A percentile compares a stretch with the other conserved stretches of the same genome.
phyloP scores from a whole-genome alignment of 1,140 invertebrate species.

The Daktulosphaira vitifoliae region DNA sequence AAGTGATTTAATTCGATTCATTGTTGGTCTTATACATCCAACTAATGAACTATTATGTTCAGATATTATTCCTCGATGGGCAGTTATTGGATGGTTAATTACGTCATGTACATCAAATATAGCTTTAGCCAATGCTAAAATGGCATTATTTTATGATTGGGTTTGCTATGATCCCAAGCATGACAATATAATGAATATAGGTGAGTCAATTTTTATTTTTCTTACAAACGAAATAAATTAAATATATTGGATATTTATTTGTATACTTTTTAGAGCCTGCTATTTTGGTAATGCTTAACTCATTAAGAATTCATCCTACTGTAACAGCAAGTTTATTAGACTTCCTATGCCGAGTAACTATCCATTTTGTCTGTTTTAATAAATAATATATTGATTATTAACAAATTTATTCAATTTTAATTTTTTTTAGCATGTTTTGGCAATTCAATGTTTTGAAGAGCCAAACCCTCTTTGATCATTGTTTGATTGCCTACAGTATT shows the following conservation, averaged over 20 bases:
- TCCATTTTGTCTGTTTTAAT: not conserved
- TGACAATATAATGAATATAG: slow-evolving; percentile 98
- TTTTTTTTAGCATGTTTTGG: not conserved
- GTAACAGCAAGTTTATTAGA: slow-evolving; percentile 90
- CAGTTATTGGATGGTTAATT: slow-evolving; percentile 94
- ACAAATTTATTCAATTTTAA: not conserved
- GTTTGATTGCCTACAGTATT: too few species aligned
- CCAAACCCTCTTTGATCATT: too few species aligned
- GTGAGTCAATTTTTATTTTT: slow-evolving; percentile 41
- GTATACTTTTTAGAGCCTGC: slow-evolving; percentile 80
- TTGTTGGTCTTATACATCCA: slow-evolving; percentile 95
- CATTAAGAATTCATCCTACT: slow-evolving; percentile 88
- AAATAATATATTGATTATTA: not conserved
- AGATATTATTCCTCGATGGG: slow-evolving; percentile 97
- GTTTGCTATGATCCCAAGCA: slow-evolving; percentile 89
- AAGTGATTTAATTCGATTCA: slow-evolving; percentile 94
- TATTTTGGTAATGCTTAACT: slow-evolving; percentile 96
- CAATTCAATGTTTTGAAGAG: too few species aligned
- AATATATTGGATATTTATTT: not conserved
- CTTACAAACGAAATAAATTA: not conserved
- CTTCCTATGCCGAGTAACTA: slow-evolving; percentile 76
- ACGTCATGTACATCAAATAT: slow-evolving; percentile 87
- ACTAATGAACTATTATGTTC: slow-evolving; percentile 94
- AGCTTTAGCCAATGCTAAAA: slow-evolving; percentile 88
- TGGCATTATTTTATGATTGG: slow-evolving; percentile 97